Evolutionary conservation across 2,113 vertebrate species (phyloP).

Genomic region (Hassar affinis): DNA sequence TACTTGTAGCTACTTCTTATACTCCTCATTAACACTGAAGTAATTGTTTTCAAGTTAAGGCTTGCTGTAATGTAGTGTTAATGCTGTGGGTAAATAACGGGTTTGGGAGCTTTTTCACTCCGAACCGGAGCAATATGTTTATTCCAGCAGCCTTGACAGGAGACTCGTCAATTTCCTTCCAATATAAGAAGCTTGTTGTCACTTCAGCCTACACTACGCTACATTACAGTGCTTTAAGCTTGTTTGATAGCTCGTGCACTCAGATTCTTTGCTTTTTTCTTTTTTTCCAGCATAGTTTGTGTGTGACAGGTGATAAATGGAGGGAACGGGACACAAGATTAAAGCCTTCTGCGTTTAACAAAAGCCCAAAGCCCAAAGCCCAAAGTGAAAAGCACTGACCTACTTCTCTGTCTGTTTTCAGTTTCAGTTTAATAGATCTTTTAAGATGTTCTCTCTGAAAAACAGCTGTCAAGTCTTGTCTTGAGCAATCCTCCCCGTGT

Average conservation of each 20-base stretch:
- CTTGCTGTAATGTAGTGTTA: conserved; percentile 39
- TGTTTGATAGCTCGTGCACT: not conserved
- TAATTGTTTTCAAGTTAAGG: conserved; percentile 60
- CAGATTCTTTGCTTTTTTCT: not conserved
- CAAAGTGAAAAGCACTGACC: not conserved
- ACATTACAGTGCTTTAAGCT: not conserved
- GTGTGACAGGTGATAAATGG: conserved; percentile 1
- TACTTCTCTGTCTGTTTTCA: not conserved
- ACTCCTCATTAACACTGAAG: conserved; percentile 53
- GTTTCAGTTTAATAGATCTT: not conserved
- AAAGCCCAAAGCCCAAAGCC: conserved; percentile 4
- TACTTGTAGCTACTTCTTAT: conserved; percentile 26
- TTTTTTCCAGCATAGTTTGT: not conserved
- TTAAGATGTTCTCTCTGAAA: not conserved
- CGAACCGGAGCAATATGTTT: not conserved
- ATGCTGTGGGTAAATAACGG: not conserved
- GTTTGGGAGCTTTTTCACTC: not conserved
- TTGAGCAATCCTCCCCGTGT: not conserved
- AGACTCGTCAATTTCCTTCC: not conserved
- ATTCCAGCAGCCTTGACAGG: not conserved
- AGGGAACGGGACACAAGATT: not conserved
- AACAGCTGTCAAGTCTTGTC: conserved; percentile 9
- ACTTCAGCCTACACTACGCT: not conserved
- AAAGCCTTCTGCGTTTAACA: conserved; percentile 4
- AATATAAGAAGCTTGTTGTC: not conserved